Percentiles rank a stretch among this genome's conserved stretches.
Evolutionary conservation across 2,888 invertebrate genomes (phyloP).

Genomic region (Drosophila longiperda): DNA sequence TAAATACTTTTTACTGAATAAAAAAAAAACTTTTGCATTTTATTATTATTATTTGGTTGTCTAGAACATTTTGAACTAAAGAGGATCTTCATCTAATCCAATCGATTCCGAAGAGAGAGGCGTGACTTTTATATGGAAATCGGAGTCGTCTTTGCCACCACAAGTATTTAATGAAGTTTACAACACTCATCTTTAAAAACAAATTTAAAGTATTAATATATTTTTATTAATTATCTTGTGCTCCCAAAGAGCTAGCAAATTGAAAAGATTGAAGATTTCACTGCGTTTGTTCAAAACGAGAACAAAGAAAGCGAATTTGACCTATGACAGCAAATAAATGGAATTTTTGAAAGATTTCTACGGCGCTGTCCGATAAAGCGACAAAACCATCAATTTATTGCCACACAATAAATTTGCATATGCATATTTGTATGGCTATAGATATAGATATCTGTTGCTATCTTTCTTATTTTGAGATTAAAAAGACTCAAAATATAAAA

Average conservation of each 20-base stretch:
- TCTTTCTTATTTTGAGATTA: background rate
- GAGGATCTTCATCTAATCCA: background rate
- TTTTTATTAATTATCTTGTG: background rate
- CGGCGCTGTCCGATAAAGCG: slow-evolving; percentile 9
- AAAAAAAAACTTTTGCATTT: background rate
- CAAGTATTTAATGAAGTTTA: too few species aligned
- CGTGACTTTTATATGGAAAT: too few species aligned
- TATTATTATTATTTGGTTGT: background rate
- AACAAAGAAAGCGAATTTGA: slow-evolving; percentile 64
- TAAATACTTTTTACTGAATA: background rate
- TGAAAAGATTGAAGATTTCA: background rate
- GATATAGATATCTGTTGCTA: background rate
- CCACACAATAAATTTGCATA: background rate
- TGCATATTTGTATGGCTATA: background rate
- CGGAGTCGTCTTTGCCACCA: too few species aligned
- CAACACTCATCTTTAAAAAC: too few species aligned
- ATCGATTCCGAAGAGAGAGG: background rate
- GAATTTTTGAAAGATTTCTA: slow-evolving; percentile 39
- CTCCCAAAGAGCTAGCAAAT: background rate
- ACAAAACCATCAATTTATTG: slow-evolving; percentile 38
- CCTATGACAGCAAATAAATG: slow-evolving; percentile 57
- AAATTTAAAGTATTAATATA: too few species aligned
- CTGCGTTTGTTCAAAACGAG: slow-evolving; percentile 4
- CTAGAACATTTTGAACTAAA: background rate
- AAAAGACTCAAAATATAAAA: slow-evolving; percentile 17